Percentiles rank a stretch among this genome's conserved stretches.
Conservation (phyloP, 2,888 invertebrate species). For the Stictocephala bisonia region DNA sequence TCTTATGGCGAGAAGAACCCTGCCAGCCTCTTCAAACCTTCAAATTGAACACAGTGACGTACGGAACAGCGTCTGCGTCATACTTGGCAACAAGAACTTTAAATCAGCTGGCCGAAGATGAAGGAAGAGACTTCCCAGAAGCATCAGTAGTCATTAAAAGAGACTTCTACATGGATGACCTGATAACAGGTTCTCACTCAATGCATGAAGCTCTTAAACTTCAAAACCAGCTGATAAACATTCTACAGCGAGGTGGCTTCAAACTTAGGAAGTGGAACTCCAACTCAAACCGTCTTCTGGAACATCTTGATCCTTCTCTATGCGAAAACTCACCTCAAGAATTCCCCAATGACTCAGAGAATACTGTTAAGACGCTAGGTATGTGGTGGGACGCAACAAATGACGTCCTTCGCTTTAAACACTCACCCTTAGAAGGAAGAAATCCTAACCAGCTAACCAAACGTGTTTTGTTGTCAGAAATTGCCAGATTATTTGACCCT, state of each 20-base stretch:
- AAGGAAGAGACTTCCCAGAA: slow-evolving; percentile 36
- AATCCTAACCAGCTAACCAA: too few relatives aligned
- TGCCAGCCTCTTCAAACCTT: slow-evolving; percentile 49
- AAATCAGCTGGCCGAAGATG: background rate
- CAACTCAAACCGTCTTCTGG: background rate
- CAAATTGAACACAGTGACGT: slow-evolving; percentile 54
- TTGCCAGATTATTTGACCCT: slow-evolving; percentile 12
- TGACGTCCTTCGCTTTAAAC: background rate
- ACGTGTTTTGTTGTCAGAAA: background rate
- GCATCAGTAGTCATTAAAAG: background rate
- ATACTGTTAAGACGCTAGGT: background rate
- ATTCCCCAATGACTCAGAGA: background rate
- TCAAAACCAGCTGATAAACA: background rate
- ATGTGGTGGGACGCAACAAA: background rate
- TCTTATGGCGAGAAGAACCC: slow-evolving; percentile 56
- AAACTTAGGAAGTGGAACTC: slow-evolving; percentile 30
- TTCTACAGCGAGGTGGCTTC: background rate
- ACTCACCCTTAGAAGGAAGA: background rate
- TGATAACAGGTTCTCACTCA: slow-evolving; percentile 9
- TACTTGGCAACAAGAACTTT: slow-evolving; percentile 46
- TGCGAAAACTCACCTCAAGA: background rate
- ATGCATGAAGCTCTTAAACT: background rate
- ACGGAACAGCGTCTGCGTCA: slow-evolving; percentile 48
- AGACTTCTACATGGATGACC: slow-evolving; percentile 20
- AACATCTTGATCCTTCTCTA: background rate